phyloP scores from a whole-genome alignment of 2,113 vertebrate genomes.

The Fregetta grallaria region DNA sequence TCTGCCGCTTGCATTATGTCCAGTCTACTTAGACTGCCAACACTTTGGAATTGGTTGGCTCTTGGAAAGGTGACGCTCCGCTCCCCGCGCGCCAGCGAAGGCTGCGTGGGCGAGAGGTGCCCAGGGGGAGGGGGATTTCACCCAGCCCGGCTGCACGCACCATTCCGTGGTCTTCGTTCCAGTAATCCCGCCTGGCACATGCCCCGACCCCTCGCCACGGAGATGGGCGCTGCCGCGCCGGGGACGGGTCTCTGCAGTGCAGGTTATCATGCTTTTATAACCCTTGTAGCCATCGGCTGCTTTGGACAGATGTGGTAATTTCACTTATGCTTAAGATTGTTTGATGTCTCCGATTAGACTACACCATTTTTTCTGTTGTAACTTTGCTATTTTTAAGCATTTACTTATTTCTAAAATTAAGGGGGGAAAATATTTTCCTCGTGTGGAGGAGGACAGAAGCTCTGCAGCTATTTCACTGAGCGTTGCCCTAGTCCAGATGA shows the following conservation, averaged over 20 bases:
- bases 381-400: not conserved
- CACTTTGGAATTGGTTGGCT: fast-evolving
- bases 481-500: not conserved
- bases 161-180: fast-evolving
- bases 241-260: fast-evolving
- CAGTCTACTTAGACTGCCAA: not conserved
- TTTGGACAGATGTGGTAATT: not conserved
- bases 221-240: not conserved
- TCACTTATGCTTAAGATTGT: not conserved
- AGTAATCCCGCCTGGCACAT: not conserved
- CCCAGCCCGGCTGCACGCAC: not conserved
- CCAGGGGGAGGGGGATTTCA: not conserved
- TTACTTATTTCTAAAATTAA: not conserved
- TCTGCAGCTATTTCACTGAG: not conserved
- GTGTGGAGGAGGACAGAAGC: not conserved
- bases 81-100: too few species aligned
- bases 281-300: not conserved
- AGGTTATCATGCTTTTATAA: fast-evolving
- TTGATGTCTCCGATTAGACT: not conserved
- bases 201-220: not conserved
- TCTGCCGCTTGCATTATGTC: not conserved
- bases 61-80: not conserved
- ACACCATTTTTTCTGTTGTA: not conserved
- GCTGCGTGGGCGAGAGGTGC: not conserved
- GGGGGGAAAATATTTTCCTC: not conserved